Conservation (phyloP, 2,797 vertebrate genomes). For the Lycodopsis pacificus region DNA sequence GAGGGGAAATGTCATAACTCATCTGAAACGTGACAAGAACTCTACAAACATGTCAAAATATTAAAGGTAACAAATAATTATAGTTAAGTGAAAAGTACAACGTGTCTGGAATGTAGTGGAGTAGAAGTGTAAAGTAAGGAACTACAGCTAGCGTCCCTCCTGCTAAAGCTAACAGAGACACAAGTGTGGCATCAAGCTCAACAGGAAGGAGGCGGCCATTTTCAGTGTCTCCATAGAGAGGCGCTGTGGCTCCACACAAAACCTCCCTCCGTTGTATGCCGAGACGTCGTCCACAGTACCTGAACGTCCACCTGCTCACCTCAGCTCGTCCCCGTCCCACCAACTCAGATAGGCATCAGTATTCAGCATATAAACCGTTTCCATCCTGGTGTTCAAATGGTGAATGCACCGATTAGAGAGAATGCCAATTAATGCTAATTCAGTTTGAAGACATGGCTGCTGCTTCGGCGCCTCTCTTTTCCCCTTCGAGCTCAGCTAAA, state of each 20-base stretch:
- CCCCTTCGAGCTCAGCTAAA: slow-evolving; percentile 25
- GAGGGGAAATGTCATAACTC: not conserved
- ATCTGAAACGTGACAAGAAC: not conserved
- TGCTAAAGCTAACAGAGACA: not conserved
- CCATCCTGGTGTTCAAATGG: slow-evolving; percentile 57
- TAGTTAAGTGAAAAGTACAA: not conserved
- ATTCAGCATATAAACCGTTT: slow-evolving; percentile 37
- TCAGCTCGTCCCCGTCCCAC: no score
- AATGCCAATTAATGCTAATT: slow-evolving; percentile 69
- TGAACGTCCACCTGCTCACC: slow-evolving; percentile 43
- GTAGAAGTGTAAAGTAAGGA: not conserved
- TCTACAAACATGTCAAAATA: not conserved
- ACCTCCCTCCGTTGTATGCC: not conserved
- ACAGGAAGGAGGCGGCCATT: slow-evolving; percentile 6
- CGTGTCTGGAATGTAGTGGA: not conserved
- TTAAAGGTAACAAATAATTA: not conserved
- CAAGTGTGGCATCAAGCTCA: not conserved
- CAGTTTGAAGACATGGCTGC: slow-evolving; percentile 51
- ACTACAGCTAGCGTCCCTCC: not conserved
- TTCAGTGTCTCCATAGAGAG: slow-evolving; percentile 61
- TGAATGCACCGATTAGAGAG: slow-evolving; percentile 57
- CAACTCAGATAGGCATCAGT: slow-evolving; percentile 42
- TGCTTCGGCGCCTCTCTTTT: not conserved
- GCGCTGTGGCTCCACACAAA: slow-evolving; percentile 74
- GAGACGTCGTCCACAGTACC: not conserved